phyloP scores from a whole-genome alignment of 1,140 invertebrate genomes.

The Notospermus geniculatus region DNA sequence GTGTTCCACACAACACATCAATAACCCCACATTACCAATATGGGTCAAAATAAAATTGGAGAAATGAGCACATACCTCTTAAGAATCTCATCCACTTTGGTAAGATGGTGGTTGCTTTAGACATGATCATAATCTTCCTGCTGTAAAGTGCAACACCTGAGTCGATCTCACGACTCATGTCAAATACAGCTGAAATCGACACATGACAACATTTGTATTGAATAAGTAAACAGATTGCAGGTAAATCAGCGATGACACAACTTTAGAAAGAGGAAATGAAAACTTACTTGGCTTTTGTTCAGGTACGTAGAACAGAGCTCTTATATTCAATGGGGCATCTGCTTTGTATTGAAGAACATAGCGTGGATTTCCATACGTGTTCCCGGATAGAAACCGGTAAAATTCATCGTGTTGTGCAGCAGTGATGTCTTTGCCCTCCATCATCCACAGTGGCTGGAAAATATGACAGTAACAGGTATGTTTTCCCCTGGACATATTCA shows the following conservation, averaged over 20 bases:
- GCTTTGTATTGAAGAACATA: conserved; percentile 62
- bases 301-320: conserved; percentile 89
- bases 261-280: too few species aligned
- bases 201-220: too few species aligned
- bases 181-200: conserved; percentile 66
- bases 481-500: too few species aligned
- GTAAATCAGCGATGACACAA: too few species aligned
- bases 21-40: too few species aligned
- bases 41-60: conserved; percentile 92
- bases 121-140: conserved; percentile 85
- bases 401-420: conserved; percentile 87
- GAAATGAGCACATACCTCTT: conserved; percentile 75
- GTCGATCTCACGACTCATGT: conserved; percentile 77
- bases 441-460: conserved; percentile 85
- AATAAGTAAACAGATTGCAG: too few species aligned
- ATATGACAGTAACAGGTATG: conserved; percentile 7
- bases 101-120: conserved; percentile 83
- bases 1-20: too few species aligned
- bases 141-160: conserved; percentile 86
- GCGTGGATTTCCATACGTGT: conserved; percentile 76
- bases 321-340: conserved; percentile 88
- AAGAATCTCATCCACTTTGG: conserved; percentile 93
- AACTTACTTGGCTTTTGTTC: conserved; percentile 69
- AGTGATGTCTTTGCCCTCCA: conserved; percentile 84
- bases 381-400: conserved; percentile 74